Evolutionary conservation across 2,888 invertebrate species (phyloP).

Genomic region (Aphodius sticticus): DNA sequence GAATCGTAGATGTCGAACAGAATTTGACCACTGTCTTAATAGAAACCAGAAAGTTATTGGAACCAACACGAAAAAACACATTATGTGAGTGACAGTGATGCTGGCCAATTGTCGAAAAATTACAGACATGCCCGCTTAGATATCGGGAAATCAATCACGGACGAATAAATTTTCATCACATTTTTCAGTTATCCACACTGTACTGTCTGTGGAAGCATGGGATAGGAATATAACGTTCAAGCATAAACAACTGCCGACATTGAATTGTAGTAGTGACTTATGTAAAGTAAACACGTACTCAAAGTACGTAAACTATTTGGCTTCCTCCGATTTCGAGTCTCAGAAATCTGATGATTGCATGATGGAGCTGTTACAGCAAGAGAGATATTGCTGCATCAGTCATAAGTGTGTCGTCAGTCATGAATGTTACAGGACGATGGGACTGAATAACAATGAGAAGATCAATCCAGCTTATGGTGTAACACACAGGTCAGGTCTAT

Average conservation of each 20-base stretch:
- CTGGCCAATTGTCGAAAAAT: constrained; percentile 8
- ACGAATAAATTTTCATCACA: no score
- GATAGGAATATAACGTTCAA: constrained; percentile 31
- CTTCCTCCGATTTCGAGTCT: constrained; percentile 37
- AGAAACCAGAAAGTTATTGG: constrained; percentile 17
- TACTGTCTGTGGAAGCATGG: constrained; percentile 41
- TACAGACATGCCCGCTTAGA: no score
- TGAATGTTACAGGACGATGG: constrained; percentile 41
- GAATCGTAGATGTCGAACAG: not conserved
- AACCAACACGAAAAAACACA: constrained; percentile 18
- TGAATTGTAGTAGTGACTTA: not conserved
- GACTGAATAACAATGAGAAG: constrained; percentile 40
- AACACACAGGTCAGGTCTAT: constrained; percentile 51
- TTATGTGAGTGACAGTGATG: constrained; percentile 29
- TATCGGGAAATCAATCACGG: no score
- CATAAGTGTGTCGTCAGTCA: constrained; percentile 42
- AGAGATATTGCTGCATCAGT: constrained; percentile 20
- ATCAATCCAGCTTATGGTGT: constrained; percentile 55
- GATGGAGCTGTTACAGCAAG: constrained; percentile 37
- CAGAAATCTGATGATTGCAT: constrained; percentile 42
- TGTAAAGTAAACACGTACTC: constrained; percentile 23
- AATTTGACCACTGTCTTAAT: not conserved
- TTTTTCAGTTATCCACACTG: constrained; percentile 39
- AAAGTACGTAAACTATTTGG: constrained; percentile 36
- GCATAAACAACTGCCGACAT: not conserved